Evolutionary conservation across 2,797 vertebrate genomes (phyloP), one percentile per base, ranked within the genome.

Genomic region (Oreochromis grahami): DNA sequence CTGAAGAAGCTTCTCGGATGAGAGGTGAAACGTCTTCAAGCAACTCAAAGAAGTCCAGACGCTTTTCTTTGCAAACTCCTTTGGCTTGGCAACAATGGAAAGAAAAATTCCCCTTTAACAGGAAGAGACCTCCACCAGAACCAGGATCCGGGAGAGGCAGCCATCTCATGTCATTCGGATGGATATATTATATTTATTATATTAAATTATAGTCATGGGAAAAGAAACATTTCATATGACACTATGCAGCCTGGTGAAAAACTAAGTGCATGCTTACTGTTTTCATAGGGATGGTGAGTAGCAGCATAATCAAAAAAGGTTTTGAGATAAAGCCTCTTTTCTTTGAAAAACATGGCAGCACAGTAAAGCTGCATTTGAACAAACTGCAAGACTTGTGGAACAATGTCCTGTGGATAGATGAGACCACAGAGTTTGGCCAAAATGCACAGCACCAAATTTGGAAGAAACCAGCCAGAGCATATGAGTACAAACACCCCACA

Each of bases 271-370:
- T 38, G 2, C 10, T 63, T 63, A 36, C 19, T 36, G 58, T 29
- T 63, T 63, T 32, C n/a, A 36, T 12, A 0, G 0, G 32, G 58
- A 63, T 34, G 9, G 32, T 63, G 34, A 1, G 58, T 21, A 21
- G 58, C 58, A 68, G 36, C 63, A 26, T 26, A 26, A 26, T 26
- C 24, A 26, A 26, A 65, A 21, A 13, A 0, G n/a, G 14, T 68
- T 8, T 36, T 41, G 1, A 24, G 38, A 43, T 38, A 43, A 68
- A 68, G 21, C 21, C 8, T 26, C 1, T 43, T 70, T 24, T 70
- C 38, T 43, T 21, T 10, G 0, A 70, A 43, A 26, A 43, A 26
- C 38, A 43, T 26, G 38, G 21, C 38, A 70, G 38, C 38, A 43
- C n/a, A 65, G 5, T 68, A 24, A 70, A 45, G 38, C 5, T 68